Evolutionary conservation across 1,140 invertebrate species (phyloP).

Genomic region (Lucilia cuprina): DNA sequence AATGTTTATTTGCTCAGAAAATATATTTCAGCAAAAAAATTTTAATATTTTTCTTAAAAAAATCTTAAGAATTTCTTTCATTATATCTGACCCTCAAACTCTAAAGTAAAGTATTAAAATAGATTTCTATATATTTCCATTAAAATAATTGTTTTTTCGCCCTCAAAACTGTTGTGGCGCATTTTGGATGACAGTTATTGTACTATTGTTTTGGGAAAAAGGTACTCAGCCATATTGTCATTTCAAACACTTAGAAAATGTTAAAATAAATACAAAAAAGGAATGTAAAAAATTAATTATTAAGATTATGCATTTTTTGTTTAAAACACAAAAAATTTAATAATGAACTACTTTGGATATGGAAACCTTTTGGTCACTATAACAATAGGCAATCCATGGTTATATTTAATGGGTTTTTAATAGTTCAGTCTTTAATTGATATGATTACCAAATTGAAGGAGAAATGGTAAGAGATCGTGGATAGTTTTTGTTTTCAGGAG

Average conservation of each 20-base stretch:
- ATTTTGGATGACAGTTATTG: too few species aligned
- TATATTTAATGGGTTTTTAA: too few species aligned
- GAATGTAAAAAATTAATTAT: too few species aligned
- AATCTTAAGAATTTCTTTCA: conserved; percentile 3
- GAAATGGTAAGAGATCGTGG: too few species aligned
- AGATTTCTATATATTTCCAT: neutral
- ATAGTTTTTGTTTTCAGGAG: too few species aligned
- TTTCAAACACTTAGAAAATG: neutral
- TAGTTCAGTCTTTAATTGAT: too few species aligned
- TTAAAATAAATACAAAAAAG: neutral
- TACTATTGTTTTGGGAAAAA: neutral
- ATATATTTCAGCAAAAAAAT: neutral
- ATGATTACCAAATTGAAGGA: too few species aligned
- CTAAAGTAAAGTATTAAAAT: neutral
- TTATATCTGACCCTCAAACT: neutral
- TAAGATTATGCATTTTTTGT: too few species aligned
- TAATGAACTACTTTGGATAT: too few species aligned
- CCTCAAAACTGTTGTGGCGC: neutral
- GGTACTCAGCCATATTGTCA: conserved; percentile 25
- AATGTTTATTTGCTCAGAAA: neutral
- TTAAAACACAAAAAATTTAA: too few species aligned
- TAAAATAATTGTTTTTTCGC: conserved; percentile 20
- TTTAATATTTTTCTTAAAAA: neutral
- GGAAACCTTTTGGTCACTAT: too few species aligned
- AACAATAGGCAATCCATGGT: too few species aligned